Evolutionary conservation across 2,888 invertebrate species (phyloP).

Genomic region (Pseudanteris insignis): DNA sequence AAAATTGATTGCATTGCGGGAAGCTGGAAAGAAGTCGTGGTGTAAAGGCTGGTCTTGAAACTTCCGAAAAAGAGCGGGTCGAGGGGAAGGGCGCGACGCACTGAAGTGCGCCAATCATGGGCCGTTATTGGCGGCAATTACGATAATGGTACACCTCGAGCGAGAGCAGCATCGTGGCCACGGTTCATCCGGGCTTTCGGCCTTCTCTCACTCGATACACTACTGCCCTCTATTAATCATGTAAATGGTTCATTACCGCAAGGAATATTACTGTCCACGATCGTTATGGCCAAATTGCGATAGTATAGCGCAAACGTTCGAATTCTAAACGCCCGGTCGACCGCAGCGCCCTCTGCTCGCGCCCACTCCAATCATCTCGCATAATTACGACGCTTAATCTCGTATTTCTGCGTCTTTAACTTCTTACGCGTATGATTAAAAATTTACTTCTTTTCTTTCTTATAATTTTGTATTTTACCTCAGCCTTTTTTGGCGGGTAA

Average conservation of each 20-base stretch:
- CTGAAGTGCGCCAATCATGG: constrained; percentile 59
- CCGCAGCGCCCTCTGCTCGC: constrained; percentile 25
- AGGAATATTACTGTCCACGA: constrained; percentile 54
- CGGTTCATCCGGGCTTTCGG: constrained; percentile 26
- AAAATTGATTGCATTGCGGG: constrained; percentile 43
- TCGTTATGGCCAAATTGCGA: constrained; percentile 58
- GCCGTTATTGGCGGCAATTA: constrained; percentile 64
- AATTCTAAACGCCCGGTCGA: constrained; percentile 35
- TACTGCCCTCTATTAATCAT: constrained; percentile 63
- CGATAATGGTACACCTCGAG: constrained; percentile 63
- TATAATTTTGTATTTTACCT: no score
- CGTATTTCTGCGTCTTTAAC: no score
- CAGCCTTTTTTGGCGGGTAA: background rate
- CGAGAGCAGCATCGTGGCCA: constrained; percentile 38
- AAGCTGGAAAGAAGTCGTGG: constrained; percentile 40
- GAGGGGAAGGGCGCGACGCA: constrained; percentile 52
- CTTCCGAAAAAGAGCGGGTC: constrained; percentile 61
- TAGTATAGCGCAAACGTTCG: constrained; percentile 44
- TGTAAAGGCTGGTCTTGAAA: constrained; percentile 51
- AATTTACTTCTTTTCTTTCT: no score
- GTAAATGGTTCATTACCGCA: constrained; percentile 60
- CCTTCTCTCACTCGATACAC: constrained; percentile 49
- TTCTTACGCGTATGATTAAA: no score
- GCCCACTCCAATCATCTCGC: constrained; percentile 15
- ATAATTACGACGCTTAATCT: no score